phyloP scores from a whole-genome alignment of 2,888 invertebrate species.

The Heliconius charithonia region DNA sequence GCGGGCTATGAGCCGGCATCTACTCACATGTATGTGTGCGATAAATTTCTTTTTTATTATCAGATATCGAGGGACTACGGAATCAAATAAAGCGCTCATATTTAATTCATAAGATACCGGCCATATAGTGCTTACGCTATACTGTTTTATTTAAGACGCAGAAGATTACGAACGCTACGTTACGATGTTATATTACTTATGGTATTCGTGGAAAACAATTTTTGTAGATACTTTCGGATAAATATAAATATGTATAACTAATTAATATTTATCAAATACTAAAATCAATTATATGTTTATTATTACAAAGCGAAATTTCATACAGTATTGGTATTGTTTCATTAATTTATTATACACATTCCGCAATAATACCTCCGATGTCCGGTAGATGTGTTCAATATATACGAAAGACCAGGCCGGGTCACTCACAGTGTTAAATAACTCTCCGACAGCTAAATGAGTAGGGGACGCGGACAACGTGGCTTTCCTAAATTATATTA shows the following conservation, averaged over 20 bases:
- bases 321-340: background rate
- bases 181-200: slow-evolving; percentile 24
- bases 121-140: slow-evolving; percentile 78
- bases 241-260: background rate
- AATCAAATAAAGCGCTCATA: slow-evolving; percentile 84
- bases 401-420: slow-evolving; percentile 68
- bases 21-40: slow-evolving; percentile 70
- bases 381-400: slow-evolving; percentile 79
- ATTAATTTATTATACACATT: slow-evolving; percentile 64
- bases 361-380: slow-evolving; percentile 60
- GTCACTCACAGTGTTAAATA: slow-evolving; percentile 81
- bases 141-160: slow-evolving; percentile 82
- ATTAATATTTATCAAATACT: background rate
- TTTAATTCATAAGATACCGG: slow-evolving; percentile 84
- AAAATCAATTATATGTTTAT: background rate
- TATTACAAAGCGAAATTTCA: background rate
- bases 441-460: slow-evolving; percentile 82
- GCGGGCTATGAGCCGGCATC: slow-evolving; percentile 74
- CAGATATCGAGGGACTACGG: slow-evolving; percentile 84
- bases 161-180: slow-evolving; percentile 68
- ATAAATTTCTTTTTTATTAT: slow-evolving; percentile 84
- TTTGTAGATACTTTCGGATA: background rate
- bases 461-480: slow-evolving; percentile 69
- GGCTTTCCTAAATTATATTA: slow-evolving; percentile 48
- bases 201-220: background rate